Base-by-base conservation (phyloP, 64 coral and sea anemone genomes). In the Montipora efflorescens region DNA sequence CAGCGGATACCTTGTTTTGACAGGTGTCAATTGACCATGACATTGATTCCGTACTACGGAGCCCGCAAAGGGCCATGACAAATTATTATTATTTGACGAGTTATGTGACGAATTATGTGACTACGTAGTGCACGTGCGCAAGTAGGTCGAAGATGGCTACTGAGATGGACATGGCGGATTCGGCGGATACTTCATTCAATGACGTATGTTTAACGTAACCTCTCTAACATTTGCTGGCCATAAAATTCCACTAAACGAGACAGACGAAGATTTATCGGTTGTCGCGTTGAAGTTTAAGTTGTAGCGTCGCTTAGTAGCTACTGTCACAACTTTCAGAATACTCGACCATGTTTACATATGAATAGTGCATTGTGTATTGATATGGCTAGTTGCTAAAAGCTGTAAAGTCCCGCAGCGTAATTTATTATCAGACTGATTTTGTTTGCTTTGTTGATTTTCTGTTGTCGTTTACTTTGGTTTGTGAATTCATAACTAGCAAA, bases 381-480 rank as follows among this genome's bases (percentile, higher is more conserved):
- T 74, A 88, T 47, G 25, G 68, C 15, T 88, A 20, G 13, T 51
- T 51, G 68, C 66, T 88, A 43, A 76, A 12, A 76, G 3, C 74
- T 8, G 21, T 43, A 28, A 76, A 36, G 22, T n/a, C 44, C 85
- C 74, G 43, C 5, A 88, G 44, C 48, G 67, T 50, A 75, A 88
- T 88, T 74, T 74, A 76, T 76, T 88, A 50, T 88, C 55, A 67
- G 67, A 74, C 67, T 25, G 44, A 74, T 74, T 8, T n/a, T 88
- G 45, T 74, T 76, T 88, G 36, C 23, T 74, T 88, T 88, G 48
- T 88, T 88, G 48, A 88, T 74, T 74, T 88, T 88, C 85, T 88
- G 47, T 88, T 88, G 70, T 75, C 64, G 70, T 47, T 28, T 87
- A 73, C 85, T 22, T 75, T 76, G 23, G 88, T 77, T 77, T 79